Conservation (phyloP, 2,888 invertebrate genomes). For the Ctenicera cuprea region DNA sequence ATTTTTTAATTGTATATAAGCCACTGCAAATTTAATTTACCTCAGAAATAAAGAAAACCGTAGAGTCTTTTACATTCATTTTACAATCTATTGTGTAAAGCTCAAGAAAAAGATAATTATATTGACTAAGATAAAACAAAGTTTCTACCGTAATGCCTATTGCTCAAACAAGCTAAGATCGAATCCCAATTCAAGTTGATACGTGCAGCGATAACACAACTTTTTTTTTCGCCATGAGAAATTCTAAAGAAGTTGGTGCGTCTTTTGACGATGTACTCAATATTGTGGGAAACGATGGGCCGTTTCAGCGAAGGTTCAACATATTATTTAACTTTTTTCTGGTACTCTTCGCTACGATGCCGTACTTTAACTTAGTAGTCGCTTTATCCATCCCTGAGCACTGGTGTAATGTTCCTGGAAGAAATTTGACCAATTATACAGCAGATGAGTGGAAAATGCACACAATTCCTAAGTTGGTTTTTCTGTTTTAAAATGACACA, state of each 20-base stretch:
- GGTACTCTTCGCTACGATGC: constrained; percentile 72
- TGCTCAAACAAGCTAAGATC: neutral
- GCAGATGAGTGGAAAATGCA: constrained; percentile 73
- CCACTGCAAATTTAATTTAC: neutral
- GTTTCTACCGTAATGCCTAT: neutral
- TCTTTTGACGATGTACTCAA: constrained; percentile 74
- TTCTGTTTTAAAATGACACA: no score
- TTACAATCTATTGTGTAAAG: constrained; percentile 3
- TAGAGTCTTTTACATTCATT: neutral
- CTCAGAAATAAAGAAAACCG: neutral
- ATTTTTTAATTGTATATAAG: no score
- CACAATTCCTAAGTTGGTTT: constrained; percentile 74
- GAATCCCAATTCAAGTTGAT: neutral
- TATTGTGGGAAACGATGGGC: constrained; percentile 74
- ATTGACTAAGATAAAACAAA: neutral
- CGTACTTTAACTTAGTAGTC: constrained; percentile 75
- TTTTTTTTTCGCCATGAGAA: neutral
- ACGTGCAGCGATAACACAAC: neutral
- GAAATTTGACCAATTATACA: constrained; percentile 72
- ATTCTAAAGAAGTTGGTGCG: neutral
- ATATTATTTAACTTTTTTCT: constrained; percentile 70
- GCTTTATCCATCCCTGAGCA: constrained; percentile 76
- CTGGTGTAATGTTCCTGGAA: constrained; percentile 76
- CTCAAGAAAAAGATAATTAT: constrained; percentile 6
- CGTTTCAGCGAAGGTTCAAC: constrained; percentile 74